Base-by-base conservation (phyloP, 2,888 invertebrate species). In the Tachina lurida region DNA sequence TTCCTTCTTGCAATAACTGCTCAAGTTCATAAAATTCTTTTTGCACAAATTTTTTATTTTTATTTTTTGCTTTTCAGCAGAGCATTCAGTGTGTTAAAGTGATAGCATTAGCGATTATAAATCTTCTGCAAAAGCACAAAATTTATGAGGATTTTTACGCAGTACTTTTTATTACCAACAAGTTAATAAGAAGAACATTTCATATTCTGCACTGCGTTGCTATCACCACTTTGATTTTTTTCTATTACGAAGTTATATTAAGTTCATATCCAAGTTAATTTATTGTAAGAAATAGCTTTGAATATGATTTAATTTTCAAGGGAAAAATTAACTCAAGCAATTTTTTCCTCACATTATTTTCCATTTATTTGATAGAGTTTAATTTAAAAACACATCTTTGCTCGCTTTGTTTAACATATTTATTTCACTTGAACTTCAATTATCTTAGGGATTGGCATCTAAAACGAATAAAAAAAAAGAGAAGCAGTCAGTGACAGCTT, bases 231-330 rank as follows among this genome's bases (percentile, higher is more conserved):
- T 22, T 22, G 12, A 22, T 9, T 22, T 31, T n/a, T 31, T 13
- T 19, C 15, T 31, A 19, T 15, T 31, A 31, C 7, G 13, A 58
- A 31, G 31, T 31, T 31, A 31, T 31, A 70, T 39, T 70, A 56
- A 68, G 13, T 68, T 68, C 52, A 43, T 43, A 70, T 70, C 19
- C 5, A 56, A 68, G 52, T 54, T 41, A 19, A 68, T 68, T 52
- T 70, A 43, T 70, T 54, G 15, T 43, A 68, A 68, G 17, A 41
- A 31, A 70, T 41, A 70, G 54, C 68, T 41, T 39, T 0, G 41
- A 19, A 54, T 19, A 0, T 54, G 54, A 54, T 54, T 43, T 56
- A 22, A 56, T 49, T 62, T 62, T 41, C 47, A 4, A 15, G 52
- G 52, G 15, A 63, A 63, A 43, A 31, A 13, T 22, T 17, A 15